Base-by-base conservation (phyloP, 2,113 vertebrate genomes). In the Saccopteryx bilineata region DNA sequence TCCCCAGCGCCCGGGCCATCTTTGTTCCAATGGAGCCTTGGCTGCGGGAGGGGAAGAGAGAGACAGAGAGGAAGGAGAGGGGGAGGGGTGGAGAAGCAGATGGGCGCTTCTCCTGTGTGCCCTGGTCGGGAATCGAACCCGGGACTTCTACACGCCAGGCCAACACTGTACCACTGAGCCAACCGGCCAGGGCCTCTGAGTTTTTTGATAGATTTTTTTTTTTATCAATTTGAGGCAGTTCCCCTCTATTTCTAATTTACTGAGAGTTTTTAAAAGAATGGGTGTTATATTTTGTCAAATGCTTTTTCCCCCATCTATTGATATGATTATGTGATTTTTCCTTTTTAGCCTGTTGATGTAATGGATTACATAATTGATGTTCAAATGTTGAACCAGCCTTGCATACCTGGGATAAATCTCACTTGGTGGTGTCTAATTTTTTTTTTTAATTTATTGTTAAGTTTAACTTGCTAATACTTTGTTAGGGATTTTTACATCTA, bases 381-480 rank as follows among this genome's bases (percentile, higher is more conserved):
- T 39, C 60, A 76, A 17, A 68, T 65, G 50, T 28, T 60, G 86
- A 89, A 60, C 50, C 28, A 68, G 68, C 7, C 52, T 75, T 66
- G 15, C 48, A 60, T 68, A 83, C 39, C 60, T 83, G 15, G 28
- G 21, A 39, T 89, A 83, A 68, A 75, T 76, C 21, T 56, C 78
- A 50, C 39, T 83, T 50, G 28, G 28, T 39, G 28, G 11, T 31
- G 17, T 61, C 28, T 58, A 63, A 81, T 48, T 65, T 82, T 88
- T 89, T 88, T 89, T 33, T 60, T 39, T 39, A 39, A 83, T 23
- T 8, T 31, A 52, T 60, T 60, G 61, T 52, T 76, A 54, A 60
- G 68, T 94, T 90, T 61, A 9, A 46, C 68, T 58, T 68, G 39
- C 39, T 90, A 60, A 75, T 82, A 89, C 82, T 75, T 89, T 68